Conservation (phyloP, 2,113 vertebrate genomes). For the Leucopternis melanops region DNA sequence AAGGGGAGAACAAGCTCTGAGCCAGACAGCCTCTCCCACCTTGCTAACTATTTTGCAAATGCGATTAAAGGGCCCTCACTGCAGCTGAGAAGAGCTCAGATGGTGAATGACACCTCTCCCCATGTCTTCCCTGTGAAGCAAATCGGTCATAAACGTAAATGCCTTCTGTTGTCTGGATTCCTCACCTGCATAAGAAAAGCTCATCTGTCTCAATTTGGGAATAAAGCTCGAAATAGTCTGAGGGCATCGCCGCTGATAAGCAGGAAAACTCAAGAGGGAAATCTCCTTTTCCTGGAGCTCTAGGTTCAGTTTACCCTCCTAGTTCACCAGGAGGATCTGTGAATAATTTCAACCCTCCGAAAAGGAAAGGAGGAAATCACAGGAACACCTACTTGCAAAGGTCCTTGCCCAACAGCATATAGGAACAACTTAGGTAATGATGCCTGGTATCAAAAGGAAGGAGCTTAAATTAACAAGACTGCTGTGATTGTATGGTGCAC, state of each 20-base stretch:
- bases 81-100: neutral
- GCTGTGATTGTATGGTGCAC: neutral
- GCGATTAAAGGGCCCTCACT: neutral
- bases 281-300: neutral
- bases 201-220: neutral
- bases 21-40: neutral
- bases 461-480: neutral
- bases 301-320: neutral
- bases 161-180: neutral
- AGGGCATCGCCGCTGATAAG: neutral
- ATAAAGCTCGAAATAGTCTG: neutral
- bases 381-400: neutral
- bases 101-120: neutral
- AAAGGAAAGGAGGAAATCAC: neutral
- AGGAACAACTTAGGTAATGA: neutral
- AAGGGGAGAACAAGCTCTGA: fast-evolving
- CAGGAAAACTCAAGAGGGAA: neutral
- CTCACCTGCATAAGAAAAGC: neutral
- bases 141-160: neutral
- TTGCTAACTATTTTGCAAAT: neutral
- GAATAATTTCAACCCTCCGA: neutral
- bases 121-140: neutral
- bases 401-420: neutral
- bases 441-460: neutral
- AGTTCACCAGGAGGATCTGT: neutral